Conservation (phyloP, 2,113 vertebrate species). For the Halichoeres trimaculatus region DNA sequence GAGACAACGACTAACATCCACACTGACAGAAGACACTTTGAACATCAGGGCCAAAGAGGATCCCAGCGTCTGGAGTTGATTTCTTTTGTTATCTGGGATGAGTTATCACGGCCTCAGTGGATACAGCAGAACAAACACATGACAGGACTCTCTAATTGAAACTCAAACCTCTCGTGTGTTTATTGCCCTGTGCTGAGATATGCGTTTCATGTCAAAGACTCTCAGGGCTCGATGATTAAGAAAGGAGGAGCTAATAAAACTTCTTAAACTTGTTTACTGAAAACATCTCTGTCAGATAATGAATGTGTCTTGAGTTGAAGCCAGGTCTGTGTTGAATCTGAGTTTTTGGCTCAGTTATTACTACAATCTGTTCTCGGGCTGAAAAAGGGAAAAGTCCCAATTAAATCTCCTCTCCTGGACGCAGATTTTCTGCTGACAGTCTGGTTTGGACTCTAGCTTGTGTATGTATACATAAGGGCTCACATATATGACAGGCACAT, state of each 20-base stretch:
- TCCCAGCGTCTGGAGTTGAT: conserved; percentile 31
- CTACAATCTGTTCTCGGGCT: conserved; percentile 41
- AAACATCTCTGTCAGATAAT: conserved; percentile 35
- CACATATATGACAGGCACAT: conserved; percentile 46
- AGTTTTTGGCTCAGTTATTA: conserved; percentile 37
- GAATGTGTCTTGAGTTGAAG: conserved; percentile 35
- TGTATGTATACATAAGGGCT: conserved; percentile 6
- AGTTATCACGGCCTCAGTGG: conserved; percentile 57
- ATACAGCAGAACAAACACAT: conserved; percentile 55
- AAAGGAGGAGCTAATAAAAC: conserved; percentile 40
- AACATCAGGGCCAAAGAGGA: conserved; percentile 19
- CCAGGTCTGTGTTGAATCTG: conserved; percentile 57
- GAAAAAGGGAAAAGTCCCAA: conserved; percentile 13
- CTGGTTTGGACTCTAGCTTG: not conserved
- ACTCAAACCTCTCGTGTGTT: conserved; percentile 49
- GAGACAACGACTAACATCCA: conserved; percentile 27
- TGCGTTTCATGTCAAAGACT: conserved; percentile 53
- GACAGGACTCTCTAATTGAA: conserved; percentile 29
- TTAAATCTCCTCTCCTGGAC: not conserved
- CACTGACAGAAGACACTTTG: conserved; percentile 15
- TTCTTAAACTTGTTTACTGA: conserved; percentile 47
- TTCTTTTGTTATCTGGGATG: conserved; percentile 56
- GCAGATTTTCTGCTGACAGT: not conserved
- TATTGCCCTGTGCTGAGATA: conserved; percentile 62
- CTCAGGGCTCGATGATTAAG: conserved; percentile 14